Percentiles rank a stretch among this genome's conserved stretches.
phyloP scores from a whole-genome alignment of 37 sponge, comb jelly and placozoan genomes.

The Crambe crambe region DNA sequence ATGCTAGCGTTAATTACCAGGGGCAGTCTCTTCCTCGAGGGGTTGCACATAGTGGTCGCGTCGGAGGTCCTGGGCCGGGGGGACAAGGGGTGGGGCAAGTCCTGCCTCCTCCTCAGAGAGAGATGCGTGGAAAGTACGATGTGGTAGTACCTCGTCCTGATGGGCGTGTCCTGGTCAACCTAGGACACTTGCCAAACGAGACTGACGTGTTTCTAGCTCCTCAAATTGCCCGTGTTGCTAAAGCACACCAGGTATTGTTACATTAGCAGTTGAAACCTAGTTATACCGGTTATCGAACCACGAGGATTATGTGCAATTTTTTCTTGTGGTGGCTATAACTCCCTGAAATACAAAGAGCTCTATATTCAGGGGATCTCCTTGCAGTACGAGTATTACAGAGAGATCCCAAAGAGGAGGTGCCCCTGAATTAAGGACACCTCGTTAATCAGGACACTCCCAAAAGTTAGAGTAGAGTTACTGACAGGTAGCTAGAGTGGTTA shows the following conservation, averaged over 20 bases:
- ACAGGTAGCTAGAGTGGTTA: no score
- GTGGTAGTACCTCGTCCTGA: neutral
- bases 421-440: no score
- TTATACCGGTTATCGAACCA: neutral
- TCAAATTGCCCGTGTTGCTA: constrained; percentile 69
- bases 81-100: neutral
- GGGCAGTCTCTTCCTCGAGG: neutral
- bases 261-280: neutral
- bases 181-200: constrained; percentile 72
- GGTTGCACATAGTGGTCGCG: neutral
- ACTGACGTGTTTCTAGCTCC: constrained; percentile 80
- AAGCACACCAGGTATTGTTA: constrained; percentile 87
- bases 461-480: no score
- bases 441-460: no score
- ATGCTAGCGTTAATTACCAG: neutral
- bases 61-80: neutral
- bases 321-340: no score
- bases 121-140: constrained; percentile 47
- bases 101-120: neutral
- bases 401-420: no score
- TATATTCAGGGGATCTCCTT: no score
- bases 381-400: no score
- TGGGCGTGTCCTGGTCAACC: constrained; percentile 77
- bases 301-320: neutral
- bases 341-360: no score